Conservation (phyloP, 1,140 invertebrate species). For the Onthophagus taurus region DNA sequence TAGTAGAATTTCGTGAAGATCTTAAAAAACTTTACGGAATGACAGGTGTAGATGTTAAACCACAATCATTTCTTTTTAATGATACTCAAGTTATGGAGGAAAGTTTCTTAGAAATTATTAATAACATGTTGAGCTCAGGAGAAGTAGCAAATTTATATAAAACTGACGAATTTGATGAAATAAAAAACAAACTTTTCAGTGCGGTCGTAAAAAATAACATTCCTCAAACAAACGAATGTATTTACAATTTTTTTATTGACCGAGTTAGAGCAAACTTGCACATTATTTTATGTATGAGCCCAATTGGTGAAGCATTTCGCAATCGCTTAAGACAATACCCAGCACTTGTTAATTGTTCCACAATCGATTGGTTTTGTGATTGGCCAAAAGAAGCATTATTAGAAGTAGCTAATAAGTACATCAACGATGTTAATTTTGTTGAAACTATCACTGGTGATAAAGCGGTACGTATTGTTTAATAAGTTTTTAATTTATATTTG, state of each 20-base stretch:
- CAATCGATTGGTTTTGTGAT: constrained; percentile 81
- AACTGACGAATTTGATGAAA: constrained; percentile 75
- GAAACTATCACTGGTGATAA: constrained; percentile 51
- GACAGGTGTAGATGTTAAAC: constrained; percentile 64
- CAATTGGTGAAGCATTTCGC: constrained; percentile 68
- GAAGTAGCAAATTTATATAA: constrained; percentile 79
- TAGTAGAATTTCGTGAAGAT: constrained; percentile 73
- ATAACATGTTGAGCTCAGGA: constrained; percentile 76
- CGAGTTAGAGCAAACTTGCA: constrained; percentile 68
- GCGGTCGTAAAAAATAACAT: constrained; percentile 55
- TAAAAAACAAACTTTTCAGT: constrained; percentile 57
- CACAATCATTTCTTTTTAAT: constrained; percentile 70
- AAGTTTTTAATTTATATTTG: too few species aligned
- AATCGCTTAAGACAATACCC: constrained; percentile 77
- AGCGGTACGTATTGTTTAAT: background rate
- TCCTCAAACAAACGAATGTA: constrained; percentile 52
- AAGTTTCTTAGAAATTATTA: constrained; percentile 77
- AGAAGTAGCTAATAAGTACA: constrained; percentile 67
- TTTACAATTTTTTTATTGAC: constrained; percentile 67
- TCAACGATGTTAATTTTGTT: constrained; percentile 55
- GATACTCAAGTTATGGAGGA: constrained; percentile 75
- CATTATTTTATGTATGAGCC: constrained; percentile 76
- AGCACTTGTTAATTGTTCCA: constrained; percentile 73
- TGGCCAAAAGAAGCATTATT: constrained; percentile 80
- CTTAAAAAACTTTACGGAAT: constrained; percentile 64